phyloP scores from a whole-genome alignment of 2,113 vertebrate species.

The Boleophthalmus pectinirostris region DNA sequence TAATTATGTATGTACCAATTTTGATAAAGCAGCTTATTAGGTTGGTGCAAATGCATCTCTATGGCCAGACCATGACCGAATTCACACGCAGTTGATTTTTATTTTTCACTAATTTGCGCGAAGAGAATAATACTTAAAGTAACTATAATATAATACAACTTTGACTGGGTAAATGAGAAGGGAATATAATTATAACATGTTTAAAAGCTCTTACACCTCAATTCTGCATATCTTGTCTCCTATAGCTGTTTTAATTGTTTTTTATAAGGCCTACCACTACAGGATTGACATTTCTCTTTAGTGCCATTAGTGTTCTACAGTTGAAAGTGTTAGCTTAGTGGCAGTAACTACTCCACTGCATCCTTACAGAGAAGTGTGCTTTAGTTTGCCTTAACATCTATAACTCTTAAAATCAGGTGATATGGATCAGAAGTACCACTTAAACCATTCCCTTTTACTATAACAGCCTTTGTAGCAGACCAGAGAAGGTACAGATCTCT shows the following conservation, averaged over 20 bases:
- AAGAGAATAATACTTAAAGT: no score
- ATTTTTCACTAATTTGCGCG: no score
- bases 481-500: conserved; percentile 17
- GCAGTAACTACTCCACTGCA: neutral
- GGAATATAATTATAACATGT: no score
- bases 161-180: no score
- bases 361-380: neutral
- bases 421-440: conserved; percentile 4
- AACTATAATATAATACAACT: no score
- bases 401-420: neutral
- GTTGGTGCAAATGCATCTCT: no score
- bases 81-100: no score
- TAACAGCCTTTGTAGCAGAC: conserved; percentile 22
- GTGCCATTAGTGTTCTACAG: neutral
- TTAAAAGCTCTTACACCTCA: no score
- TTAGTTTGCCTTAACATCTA: neutral
- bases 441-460: conserved; percentile 19
- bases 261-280: neutral
- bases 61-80: no score
- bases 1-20: no score
- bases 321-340: neutral
- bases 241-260: neutral
- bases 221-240: no score
- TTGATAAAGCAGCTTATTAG: no score
- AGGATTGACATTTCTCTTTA: neutral